A percentile compares a stretch with the other conserved stretches of the same genome.
These are phyloP conservation scores for Unio pictorum DNA, from an alignment of 2,888 invertebrate genomes.

Conservation along the genomic window DNA sequence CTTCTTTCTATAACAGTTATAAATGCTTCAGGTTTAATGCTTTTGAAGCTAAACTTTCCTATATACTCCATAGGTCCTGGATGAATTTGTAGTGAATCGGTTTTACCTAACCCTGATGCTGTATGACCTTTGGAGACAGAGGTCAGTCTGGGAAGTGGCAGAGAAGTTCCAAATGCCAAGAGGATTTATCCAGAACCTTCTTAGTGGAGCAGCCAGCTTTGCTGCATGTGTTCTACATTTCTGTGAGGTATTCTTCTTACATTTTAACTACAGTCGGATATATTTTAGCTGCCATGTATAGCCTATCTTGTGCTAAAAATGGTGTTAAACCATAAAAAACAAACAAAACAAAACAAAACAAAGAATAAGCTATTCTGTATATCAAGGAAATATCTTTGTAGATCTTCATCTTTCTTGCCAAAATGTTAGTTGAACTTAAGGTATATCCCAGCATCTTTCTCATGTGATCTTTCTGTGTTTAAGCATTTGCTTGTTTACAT, in stretches of 20 bases:
- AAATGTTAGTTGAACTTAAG: too few relatives aligned
- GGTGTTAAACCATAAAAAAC: too few relatives aligned
- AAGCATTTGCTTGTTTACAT: too few relatives aligned
- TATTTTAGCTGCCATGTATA: too few relatives aligned
- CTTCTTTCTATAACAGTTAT: background rate
- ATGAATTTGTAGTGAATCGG: conserved; percentile 78
- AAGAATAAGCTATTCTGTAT: too few relatives aligned
- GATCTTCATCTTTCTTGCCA: too few relatives aligned
- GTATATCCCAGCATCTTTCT: too few relatives aligned
- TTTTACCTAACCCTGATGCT: conserved; percentile 91
- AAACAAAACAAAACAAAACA: too few relatives aligned
- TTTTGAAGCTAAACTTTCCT: conserved; percentile 4
- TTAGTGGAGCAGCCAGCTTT: conserved; percentile 81
- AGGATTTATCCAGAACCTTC: conserved; percentile 84
- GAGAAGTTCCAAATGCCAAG: conserved; percentile 82
- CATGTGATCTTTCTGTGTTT: too few relatives aligned
- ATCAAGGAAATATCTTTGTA: too few relatives aligned
- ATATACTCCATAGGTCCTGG: conserved; percentile 39
- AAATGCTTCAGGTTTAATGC: background rate
- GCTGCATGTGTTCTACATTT: conserved; percentile 85
- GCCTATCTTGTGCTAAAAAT: too few relatives aligned
- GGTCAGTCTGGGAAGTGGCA: conserved; percentile 75
- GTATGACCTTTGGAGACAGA: conserved; percentile 77
- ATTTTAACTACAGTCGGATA: too few relatives aligned
- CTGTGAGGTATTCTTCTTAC: conserved; percentile 76